Evolutionary conservation across 2,888 invertebrate genomes (phyloP), one percentile per base, ranked within the genome.

Genomic region (Pecten maximus): DNA sequence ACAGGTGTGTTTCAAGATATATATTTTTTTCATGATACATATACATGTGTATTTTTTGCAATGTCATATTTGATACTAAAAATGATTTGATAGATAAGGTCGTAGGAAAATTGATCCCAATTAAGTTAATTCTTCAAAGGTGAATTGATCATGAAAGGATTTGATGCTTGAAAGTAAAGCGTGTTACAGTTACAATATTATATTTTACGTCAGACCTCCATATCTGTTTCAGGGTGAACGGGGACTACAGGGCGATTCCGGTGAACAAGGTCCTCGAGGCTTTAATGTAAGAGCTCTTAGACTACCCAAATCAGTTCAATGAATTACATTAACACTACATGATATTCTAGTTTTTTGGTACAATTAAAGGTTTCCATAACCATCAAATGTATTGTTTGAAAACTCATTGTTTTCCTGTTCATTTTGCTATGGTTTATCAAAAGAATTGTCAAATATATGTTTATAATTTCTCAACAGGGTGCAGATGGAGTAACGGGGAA

Each of bases 401-500:
- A 44, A 44, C 44, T 12, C 12, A 44, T n/a, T n/a, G 19, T 23
- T 54, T 54, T 23, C 54, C 23, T 54, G n/a, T 54, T n/a, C 23
- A n/a, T n/a, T 6, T 35, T 74, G 2, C 28, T 74, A 12, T 35
- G n/a, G n/a, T n/a, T n/a, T n/a, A n/a, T n/a, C n/a, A n/a, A n/a
- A n/a, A n/a, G n/a, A n/a, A n/a, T n/a, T n/a, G n/a, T n/a, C n/a
- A n/a, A 28, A 15, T 74, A 74, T 35, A 6, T 35, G 12, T 35
- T 35, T 74, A 3, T 54, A n/a, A 2, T 48, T 90, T 40, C 0
- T 40, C 16, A 91, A 12, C 88, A 93, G 93, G 93, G 93, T 40
- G 89, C 89, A 40, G 94, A 95, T 91, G 95, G 95, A 86, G 91
- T 92, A 40, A 93, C 93, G 16, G 95, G 95, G 91, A 91, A 91